A percentile compares a stretch with the other conserved stretches of the same genome.
Conservation (phyloP, 2,888 invertebrate species). For the Synanthedon formicaeformis region DNA sequence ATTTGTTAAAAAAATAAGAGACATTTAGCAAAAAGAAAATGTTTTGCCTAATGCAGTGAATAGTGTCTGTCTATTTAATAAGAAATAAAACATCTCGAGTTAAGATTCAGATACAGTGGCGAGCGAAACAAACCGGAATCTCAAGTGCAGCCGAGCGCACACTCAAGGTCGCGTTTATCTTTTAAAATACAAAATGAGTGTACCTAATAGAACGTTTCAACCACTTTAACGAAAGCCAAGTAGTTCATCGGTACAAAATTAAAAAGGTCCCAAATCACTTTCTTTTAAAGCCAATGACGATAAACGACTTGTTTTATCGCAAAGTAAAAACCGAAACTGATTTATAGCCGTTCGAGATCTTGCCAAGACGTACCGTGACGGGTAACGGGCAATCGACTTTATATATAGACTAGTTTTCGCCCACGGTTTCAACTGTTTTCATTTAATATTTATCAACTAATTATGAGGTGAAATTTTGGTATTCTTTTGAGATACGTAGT, state of each 20-base stretch:
- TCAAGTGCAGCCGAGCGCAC: constrained; percentile 40
- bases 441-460: no score
- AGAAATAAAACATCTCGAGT: constrained; percentile 36
- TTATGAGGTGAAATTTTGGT: no score
- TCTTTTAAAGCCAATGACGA: neutral
- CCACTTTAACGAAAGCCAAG: no score
- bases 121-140: constrained; percentile 49
- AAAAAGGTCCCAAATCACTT: constrained; percentile 5
- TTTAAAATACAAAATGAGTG: constrained; percentile 21
- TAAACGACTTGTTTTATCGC: constrained; percentile 8
- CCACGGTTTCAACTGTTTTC: no score
- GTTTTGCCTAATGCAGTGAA: no score
- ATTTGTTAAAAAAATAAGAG: no score
- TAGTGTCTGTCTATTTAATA: constrained; percentile 19
- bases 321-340: constrained; percentile 24
- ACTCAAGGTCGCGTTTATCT: constrained; percentile 51
- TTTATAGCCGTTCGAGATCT: constrained; percentile 21
- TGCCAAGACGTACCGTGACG: constrained; percentile 29
- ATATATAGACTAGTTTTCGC: no score
- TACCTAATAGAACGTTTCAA: constrained; percentile 10
- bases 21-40: no score
- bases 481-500: no score
- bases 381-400: constrained; percentile 26
- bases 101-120: constrained; percentile 22
- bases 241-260: neutral